These are phyloP conservation scores for Craniophora ligustri DNA, from an alignment of 2,888 invertebrate genomes.

Conservation along the genomic window DNA sequence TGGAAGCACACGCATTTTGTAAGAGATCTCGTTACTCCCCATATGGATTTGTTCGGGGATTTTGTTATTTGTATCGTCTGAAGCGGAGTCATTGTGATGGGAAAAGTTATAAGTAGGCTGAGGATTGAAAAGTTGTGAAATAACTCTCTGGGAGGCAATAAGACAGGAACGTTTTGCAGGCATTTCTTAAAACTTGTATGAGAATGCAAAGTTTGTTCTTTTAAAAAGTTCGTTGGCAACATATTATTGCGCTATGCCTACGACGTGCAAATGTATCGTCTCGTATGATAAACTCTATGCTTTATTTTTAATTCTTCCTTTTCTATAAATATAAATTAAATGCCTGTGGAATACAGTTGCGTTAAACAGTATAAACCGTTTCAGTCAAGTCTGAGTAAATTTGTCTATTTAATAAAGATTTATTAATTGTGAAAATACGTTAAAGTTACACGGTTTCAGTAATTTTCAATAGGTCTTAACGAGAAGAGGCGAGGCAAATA, in stretches of 20 bases:
- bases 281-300: constrained; percentile 18
- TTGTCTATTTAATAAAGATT: too few species aligned
- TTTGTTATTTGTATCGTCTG: constrained; percentile 78
- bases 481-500: too few species aligned
- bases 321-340: too few species aligned
- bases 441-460: too few species aligned
- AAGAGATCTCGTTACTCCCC: constrained; percentile 56
- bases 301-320: too few species aligned
- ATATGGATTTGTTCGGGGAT: constrained; percentile 68
- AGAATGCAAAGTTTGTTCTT: constrained; percentile 61
- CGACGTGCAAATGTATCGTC: constrained; percentile 8
- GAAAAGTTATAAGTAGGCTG: constrained; percentile 80
- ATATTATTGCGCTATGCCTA: constrained; percentile 40
- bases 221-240: constrained; percentile 46
- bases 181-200: constrained; percentile 73
- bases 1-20: constrained; percentile 54
- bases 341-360: too few species aligned
- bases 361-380: too few species aligned
- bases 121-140: constrained; percentile 78
- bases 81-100: constrained; percentile 78
- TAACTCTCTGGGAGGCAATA: constrained; percentile 73
- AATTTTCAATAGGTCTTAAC: too few species aligned
- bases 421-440: too few species aligned
- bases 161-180: constrained; percentile 71
- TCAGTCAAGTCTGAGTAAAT: too few species aligned